These are phyloP conservation scores for Gymnoscelis rufifasciata DNA, from an alignment of 2,888 invertebrate genomes.

Conservation along the genomic window DNA sequence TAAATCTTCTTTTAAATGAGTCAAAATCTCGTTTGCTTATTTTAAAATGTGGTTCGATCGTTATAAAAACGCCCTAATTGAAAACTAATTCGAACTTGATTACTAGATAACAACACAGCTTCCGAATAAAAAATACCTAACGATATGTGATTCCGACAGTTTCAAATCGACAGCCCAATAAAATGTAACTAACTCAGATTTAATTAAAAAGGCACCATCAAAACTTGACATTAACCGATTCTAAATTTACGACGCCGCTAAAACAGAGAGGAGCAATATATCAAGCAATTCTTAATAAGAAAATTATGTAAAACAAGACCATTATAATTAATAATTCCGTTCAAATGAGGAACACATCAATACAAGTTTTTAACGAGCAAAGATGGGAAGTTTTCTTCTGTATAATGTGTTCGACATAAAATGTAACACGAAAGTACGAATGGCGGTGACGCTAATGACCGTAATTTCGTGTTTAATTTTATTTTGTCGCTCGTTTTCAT, in stretches of 20 bases:
- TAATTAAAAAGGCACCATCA: constrained; percentile 66
- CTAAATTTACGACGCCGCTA: constrained; percentile 69
- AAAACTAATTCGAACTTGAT: constrained; percentile 20
- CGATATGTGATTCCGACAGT: constrained; percentile 30
- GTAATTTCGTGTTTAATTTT: neutral
- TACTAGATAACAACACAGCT: constrained; percentile 19
- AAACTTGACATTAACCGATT: constrained; percentile 49
- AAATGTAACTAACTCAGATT: constrained; percentile 54
- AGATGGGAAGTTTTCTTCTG: constrained; percentile 27
- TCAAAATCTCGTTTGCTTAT: constrained; percentile 9
- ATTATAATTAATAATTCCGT: constrained; percentile 73
- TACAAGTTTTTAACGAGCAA: constrained; percentile 37
- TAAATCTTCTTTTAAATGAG: neutral
- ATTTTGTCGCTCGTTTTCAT: neutral
- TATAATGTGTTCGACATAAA: constrained; percentile 16
- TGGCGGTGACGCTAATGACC: neutral
- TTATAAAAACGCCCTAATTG: constrained; percentile 19
- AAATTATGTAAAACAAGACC: constrained; percentile 71
- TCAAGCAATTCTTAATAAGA: constrained; percentile 70
- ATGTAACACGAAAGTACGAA: constrained; percentile 6
- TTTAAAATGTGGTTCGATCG: constrained; percentile 7
- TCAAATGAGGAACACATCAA: constrained; percentile 53
- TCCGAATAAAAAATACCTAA: constrained; percentile 25
- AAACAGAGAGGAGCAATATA: constrained; percentile 67
- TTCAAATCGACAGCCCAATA: constrained; percentile 38